Conservation (phyloP, 2,797 vertebrate genomes). For the Enteromius unitaeniatus region DNA sequence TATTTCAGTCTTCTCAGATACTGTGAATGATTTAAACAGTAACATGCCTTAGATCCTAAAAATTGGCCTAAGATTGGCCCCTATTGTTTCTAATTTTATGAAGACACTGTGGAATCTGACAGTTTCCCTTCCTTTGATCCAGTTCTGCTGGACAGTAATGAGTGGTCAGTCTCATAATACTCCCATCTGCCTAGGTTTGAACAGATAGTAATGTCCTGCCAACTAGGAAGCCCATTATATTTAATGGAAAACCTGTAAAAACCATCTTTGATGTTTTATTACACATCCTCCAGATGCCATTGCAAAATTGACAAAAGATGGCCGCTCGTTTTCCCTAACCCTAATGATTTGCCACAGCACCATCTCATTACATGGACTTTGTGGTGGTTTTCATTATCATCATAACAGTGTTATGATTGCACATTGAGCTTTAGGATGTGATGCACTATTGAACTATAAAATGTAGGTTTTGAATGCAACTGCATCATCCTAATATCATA, state of each 20-base stretch:
- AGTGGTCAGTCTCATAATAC: slow-evolving; percentile 9
- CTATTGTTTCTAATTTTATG: neutral
- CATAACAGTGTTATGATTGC: neutral
- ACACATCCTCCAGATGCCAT: slow-evolving; percentile 27
- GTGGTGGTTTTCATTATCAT: slow-evolving; percentile 28
- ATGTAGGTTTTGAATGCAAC: slow-evolving; percentile 12
- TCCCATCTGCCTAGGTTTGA: slow-evolving; percentile 22
- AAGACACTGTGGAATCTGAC: slow-evolving; percentile 9
- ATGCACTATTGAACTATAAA: slow-evolving; percentile 20
- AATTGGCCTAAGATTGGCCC: neutral
- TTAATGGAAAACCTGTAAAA: slow-evolving; percentile 42
- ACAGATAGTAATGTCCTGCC: slow-evolving; percentile 5
- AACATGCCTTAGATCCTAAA: neutral
- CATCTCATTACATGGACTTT: slow-evolving; percentile 28
- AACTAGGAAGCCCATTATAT: slow-evolving; percentile 33
- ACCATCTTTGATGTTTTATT: slow-evolving; percentile 47
- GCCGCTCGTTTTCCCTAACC: slow-evolving; percentile 4
- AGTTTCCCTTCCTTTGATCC: slow-evolving; percentile 14
- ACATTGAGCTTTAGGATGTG: slow-evolving; percentile 17
- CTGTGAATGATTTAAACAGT: neutral
- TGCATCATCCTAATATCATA: neutral
- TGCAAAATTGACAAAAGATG: slow-evolving; percentile 39
- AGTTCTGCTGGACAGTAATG: neutral
- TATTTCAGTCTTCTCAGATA: neutral
- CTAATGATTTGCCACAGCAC: slow-evolving; percentile 28